phyloP scores from a whole-genome alignment of 1,140 invertebrate genomes.

The Drosophila virilis region DNA sequence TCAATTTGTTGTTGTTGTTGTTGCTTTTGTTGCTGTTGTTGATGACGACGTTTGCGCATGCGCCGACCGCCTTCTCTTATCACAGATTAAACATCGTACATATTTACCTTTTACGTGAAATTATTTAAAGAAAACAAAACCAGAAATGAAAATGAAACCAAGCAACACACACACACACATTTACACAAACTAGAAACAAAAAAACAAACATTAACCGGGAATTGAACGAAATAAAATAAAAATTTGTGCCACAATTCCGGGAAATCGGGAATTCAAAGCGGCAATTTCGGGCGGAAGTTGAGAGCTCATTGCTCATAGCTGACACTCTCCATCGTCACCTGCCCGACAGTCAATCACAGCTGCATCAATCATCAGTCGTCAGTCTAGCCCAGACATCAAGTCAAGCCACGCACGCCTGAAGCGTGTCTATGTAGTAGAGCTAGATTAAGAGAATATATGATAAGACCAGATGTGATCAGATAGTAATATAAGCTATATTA shows the following conservation, averaged over 20 bases:
- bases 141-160: conserved; percentile 59
- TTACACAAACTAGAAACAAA: conserved; percentile 41
- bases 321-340: conserved; percentile 58
- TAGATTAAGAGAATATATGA: too few relatives aligned
- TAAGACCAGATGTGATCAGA: too few relatives aligned
- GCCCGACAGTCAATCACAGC: conserved; percentile 60
- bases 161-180: conserved; percentile 21
- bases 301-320: conserved; percentile 13
- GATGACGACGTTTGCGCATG: conserved; percentile 59
- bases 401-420: background rate
- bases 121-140: conserved; percentile 79
- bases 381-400: too few relatives aligned
- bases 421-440: too few relatives aligned
- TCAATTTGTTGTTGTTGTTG: conserved; percentile 40
- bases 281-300: conserved; percentile 70
- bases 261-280: conserved; percentile 75
- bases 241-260: conserved; percentile 72
- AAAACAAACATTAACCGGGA: conserved; percentile 79
- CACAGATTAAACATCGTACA: conserved; percentile 72
- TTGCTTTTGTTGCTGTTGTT: conserved; percentile 15
- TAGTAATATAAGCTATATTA: too few relatives aligned
- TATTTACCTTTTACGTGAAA: conserved; percentile 70
- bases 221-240: conserved; percentile 57
- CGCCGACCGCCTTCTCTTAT: conserved; percentile 58
- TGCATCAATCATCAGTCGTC: conserved; percentile 55